Evolutionary conservation across 92 coral and sea anemone genomes (phyloP).

Genomic region (Anthopleura xanthogrammica): DNA sequence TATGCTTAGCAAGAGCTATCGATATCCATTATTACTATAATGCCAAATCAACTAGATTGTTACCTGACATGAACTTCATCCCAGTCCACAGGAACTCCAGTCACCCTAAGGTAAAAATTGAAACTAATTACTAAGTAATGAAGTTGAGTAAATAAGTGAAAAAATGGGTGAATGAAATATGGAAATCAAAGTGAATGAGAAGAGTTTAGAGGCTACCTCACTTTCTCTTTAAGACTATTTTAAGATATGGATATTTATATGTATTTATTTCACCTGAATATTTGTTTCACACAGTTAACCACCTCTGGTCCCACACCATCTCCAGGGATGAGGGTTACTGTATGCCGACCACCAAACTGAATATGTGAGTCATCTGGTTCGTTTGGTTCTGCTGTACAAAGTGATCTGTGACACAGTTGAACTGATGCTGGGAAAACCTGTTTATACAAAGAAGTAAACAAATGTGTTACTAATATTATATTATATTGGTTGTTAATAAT

Average conservation of each 20-base stretch:
- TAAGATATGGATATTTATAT: too few relatives aligned
- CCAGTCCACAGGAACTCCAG: constrained; percentile 98
- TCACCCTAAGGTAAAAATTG: constrained; percentile 53
- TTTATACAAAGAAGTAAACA: neutral
- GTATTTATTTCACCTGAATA: constrained; percentile 60
- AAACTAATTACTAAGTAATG: neutral
- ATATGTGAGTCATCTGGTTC: constrained; percentile 60
- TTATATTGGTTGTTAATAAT: too few relatives aligned
- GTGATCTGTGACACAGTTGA: constrained; percentile 14
- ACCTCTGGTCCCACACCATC: constrained; percentile 99
- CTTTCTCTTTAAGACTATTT: neutral
- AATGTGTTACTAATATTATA: neutral
- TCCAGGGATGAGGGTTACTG: constrained; percentile 93
- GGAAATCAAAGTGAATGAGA: neutral
- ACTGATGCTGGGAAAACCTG: constrained; percentile 10
- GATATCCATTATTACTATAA: neutral
- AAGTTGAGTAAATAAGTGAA: neutral
- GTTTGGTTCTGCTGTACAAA: constrained; percentile 23
- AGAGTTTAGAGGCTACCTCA: neutral
- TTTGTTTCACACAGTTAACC: constrained; percentile 84
- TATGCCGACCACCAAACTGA: constrained; percentile 77
- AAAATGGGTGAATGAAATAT: neutral
- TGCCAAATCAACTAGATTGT: neutral
- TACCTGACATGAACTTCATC: constrained; percentile 97
- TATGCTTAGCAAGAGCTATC: neutral